Evolutionary conservation across 2,797 vertebrate genomes (phyloP), one percentile per base, ranked within the genome.

Genomic region (Eurystomus glaucurus): DNA sequence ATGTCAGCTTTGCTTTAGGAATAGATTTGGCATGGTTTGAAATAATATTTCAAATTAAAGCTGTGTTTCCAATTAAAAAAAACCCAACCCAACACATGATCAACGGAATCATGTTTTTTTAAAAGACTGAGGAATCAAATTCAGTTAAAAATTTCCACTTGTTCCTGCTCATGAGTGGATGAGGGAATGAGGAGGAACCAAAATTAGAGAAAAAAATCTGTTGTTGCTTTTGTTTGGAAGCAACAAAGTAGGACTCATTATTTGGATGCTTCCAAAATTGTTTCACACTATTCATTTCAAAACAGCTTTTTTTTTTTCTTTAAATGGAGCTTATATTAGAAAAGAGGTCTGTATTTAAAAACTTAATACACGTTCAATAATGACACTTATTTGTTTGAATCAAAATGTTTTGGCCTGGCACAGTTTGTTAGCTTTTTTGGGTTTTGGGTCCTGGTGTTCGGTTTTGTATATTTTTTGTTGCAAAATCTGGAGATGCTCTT

Each of bases 11-110:
- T 78, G 52, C 69, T 84, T 82, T 75, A 81, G 65, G 50, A 86
- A 33, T 35, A 54, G 31, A 58, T 85, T 45, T 23, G 6, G 60
- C 6, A 13, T 66, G 22, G 11, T 62, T 78, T 51, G 60, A 88
- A 92, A 83, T 76, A 57, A 16, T 50, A 61, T 20, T 87, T 91
- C 39, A 62, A 26, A 79, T 39, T 74, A 62, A 93, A 92, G 8
- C 18, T 77, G 9, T 60, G 21, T 48, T 88, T 85, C 2, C 18
- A 23, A 55, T 33, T 45, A 74, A 64, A 39, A 28, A 18, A 21
- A 23, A 60, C 18, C 18, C 29, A 29, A 41, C 28, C 18, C 10
- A 66, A 26, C 8, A n/a, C 37, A 9, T 14, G 9, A 41, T 55
- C 23, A 80, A 21, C 31, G 51, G 14, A 91, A 46, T 4, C 52